Evolutionary conservation across 2,888 invertebrate species (phyloP).

Genomic region (Aphodius sticticus): DNA sequence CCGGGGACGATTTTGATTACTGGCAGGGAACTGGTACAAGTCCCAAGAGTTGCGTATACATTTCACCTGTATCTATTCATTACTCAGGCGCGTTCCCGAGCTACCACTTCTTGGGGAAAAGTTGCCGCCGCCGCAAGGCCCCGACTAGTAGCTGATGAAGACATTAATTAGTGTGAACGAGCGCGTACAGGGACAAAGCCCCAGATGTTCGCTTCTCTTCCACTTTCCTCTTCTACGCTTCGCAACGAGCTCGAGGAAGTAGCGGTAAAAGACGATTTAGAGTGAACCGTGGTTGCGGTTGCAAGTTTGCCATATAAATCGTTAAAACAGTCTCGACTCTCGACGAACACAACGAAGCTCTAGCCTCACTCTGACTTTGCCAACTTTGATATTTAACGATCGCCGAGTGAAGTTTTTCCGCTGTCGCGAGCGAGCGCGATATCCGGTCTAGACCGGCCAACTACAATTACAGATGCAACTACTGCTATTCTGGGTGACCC

Average conservation of each 20-base stretch:
- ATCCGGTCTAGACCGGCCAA: not conserved
- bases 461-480: not conserved
- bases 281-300: constrained; percentile 26
- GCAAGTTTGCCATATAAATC: constrained; percentile 31
- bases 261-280: constrained; percentile 27
- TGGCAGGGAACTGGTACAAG: not conserved
- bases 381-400: constrained; percentile 20
- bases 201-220: constrained; percentile 16
- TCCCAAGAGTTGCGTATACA: constrained; percentile 10
- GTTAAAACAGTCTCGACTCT: constrained; percentile 26
- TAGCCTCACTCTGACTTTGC: constrained; percentile 11
- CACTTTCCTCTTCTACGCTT: constrained; percentile 10
- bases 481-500: not conserved
- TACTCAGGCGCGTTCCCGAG: not conserved
- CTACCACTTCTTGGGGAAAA: not conserved
- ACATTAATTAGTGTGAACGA: constrained; percentile 41
- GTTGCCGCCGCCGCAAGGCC: constrained; percentile 15
- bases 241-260: constrained; percentile 1
- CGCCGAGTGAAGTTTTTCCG: not conserved
- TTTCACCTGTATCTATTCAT: not conserved
- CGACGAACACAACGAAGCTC: not conserved
- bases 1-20: not conserved
- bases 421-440: not conserved
- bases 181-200: constrained; percentile 30
- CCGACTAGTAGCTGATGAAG: constrained; percentile 36